phyloP scores from a whole-genome alignment of 2,888 invertebrate species.

The Anthophora plumipes region DNA sequence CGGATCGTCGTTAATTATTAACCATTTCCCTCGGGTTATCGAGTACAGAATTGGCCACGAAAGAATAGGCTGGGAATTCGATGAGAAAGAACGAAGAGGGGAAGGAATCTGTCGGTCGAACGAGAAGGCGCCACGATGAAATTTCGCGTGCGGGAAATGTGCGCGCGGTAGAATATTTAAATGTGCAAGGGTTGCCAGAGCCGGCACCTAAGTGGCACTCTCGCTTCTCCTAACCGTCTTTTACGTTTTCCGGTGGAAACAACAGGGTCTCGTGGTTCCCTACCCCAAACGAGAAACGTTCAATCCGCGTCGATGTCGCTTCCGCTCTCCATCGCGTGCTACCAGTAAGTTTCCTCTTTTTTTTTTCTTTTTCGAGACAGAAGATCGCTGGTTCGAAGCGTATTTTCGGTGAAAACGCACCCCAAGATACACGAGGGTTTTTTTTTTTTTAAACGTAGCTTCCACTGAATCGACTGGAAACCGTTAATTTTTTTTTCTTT shows the following conservation, averaged over 20 bases:
- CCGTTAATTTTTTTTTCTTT: background rate
- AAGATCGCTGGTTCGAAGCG: background rate
- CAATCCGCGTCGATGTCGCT: conserved; percentile 61
- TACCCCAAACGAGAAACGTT: conserved; percentile 34
- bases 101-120: conserved; percentile 49
- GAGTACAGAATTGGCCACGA: conserved; percentile 48
- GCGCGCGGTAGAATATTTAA: conserved; percentile 71
- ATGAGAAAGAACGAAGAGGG: conserved; percentile 23
- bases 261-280: conserved; percentile 44
- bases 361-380: background rate
- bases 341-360: conserved; percentile 52
- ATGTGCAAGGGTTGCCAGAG: conserved; percentile 74
- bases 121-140: conserved; percentile 64
- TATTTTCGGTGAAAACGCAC: conserved; percentile 48
- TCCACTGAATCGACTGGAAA: conserved; percentile 32
- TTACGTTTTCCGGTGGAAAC: conserved; percentile 74
- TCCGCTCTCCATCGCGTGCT: conserved; percentile 62
- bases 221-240: conserved; percentile 72
- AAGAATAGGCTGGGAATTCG: conserved; percentile 42
- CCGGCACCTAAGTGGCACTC: conserved; percentile 73
- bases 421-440: conserved; percentile 3
- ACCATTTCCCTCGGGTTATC: conserved; percentile 63
- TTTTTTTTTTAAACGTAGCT: background rate
- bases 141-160: conserved; percentile 75
- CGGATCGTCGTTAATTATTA: conserved; percentile 67